A percentile compares a stretch with the other conserved stretches of the same genome.
Conservation (phyloP, 2,113 vertebrate genomes). For the Psittacula cyanocephala region DNA sequence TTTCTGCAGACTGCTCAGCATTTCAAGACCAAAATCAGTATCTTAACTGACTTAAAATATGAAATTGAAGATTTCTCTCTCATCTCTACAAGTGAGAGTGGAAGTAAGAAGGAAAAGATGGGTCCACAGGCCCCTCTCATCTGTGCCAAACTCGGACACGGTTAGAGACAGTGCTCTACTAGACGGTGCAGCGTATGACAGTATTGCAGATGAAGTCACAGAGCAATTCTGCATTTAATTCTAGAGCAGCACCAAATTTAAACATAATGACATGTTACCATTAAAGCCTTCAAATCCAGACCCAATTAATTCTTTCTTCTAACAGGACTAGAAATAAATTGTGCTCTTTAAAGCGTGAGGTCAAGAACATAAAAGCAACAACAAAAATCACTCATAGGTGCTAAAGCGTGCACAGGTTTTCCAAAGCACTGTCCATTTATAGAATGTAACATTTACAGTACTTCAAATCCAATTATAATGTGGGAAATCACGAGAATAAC, state of each 20-base stretch:
- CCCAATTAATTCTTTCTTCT: not conserved
- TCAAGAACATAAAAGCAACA: not conserved
- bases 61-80: not conserved
- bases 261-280: not conserved
- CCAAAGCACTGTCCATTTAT: not conserved
- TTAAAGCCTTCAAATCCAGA: not conserved
- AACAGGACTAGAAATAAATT: not conserved
- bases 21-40: not conserved
- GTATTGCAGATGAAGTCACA: not conserved
- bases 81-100: not conserved
- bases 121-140: not conserved
- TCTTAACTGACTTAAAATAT: not conserved
- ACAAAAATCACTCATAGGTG: not conserved
- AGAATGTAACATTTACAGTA: not conserved
- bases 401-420: not conserved
- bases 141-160: not conserved
- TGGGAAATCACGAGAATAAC: not conserved
- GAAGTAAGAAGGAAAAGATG: not conserved
- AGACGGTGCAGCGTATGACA: not conserved
- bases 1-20: not conserved
- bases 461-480: not conserved
- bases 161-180: not conserved
- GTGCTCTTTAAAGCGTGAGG: not conserved
- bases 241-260: not conserved
- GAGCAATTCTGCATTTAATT: not conserved